Conservation (phyloP, 2,113 vertebrate genomes). For the Larimichthys polyactis region DNA sequence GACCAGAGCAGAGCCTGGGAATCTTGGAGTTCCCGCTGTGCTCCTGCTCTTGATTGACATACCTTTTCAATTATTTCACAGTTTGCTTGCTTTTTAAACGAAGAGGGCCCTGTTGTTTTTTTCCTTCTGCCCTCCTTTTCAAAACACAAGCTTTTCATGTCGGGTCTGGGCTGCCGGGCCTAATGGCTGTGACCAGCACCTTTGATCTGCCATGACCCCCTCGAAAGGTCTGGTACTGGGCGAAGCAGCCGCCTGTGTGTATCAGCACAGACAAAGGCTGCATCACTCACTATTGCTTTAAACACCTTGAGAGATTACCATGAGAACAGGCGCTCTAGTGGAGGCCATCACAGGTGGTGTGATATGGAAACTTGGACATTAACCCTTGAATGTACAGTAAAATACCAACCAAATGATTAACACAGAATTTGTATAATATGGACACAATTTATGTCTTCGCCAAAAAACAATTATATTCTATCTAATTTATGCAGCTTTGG, state of each 20-base stretch:
- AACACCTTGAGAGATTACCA: conserved; percentile 81
- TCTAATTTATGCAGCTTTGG: background rate
- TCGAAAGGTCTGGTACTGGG: conserved; percentile 76
- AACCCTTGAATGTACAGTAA: conserved; percentile 61
- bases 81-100: conserved; percentile 87
- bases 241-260: conserved; percentile 76
- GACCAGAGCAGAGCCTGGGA: conserved; percentile 84
- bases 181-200: conserved; percentile 88
- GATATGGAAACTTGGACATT: conserved; percentile 58
- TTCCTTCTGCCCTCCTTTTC: conserved; percentile 84
- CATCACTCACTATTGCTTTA: conserved; percentile 79
- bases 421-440: background rate
- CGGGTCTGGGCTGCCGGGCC: conserved; percentile 81
- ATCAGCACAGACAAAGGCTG: conserved; percentile 78
- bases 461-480: background rate
- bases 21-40: conserved; percentile 82
- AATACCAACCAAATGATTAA: background rate
- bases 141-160: conserved; percentile 88
- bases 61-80: conserved; percentile 92
- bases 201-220: conserved; percentile 87
- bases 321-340: conserved; percentile 61
- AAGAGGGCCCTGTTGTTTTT: conserved; percentile 85
- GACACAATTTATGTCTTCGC: background rate
- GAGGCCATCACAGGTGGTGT: conserved; percentile 66
- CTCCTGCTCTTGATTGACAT: conserved; percentile 86